Evolutionary conservation across 2,113 vertebrate genomes (phyloP), one percentile per base, ranked within the genome.

Genomic region (Hirundichthys speculiger): DNA sequence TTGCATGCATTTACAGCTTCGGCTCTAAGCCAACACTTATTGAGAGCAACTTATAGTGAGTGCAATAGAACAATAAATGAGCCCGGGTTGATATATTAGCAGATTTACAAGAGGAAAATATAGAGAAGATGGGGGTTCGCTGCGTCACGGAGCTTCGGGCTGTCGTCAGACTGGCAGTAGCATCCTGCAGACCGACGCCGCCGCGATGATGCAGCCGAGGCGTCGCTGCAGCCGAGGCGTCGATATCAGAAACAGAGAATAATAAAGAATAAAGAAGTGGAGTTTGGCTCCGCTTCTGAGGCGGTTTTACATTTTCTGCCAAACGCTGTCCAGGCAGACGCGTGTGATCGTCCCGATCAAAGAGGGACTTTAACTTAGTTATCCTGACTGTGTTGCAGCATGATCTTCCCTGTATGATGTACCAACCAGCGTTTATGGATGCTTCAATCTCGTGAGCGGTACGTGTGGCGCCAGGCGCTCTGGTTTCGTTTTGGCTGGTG

Each of bases 1-100:
- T 76, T 42, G 52, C 59, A 75, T 67, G 65, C 72, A 75, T 80
- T 87, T 75, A 82, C 75, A 79, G 77, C 53, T 70, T n/a, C 34
- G 79, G 77, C 79, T 55, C 42, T 9, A 55, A 66, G 72, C 77
- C 51, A 59, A 77, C 43, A 58, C 61, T 49, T 22, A 41, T 75
- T 62, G 27, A n/a, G 50, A 73, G 43, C 27, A 43, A 48, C 58
- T 67, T 46, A 53, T 8, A 67, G 73, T 10, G 67, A 55, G 61
- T 30, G 14, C 52, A 66, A 49, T 2, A 14, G 64, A 59, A 81
- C 56, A 48, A 64, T 75, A 74, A 69, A 76, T 25, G 65, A 72
- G 55, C 24, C 6, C n/a, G 9, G 64, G 41, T 12, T 75, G 53
- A 47, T 46, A 8, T 16, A 68, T 61, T 40, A 50, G 42, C 43